Evolutionary conservation across 2,797 vertebrate genomes (phyloP).

Genomic region (Benthosema pterotum): DNA sequence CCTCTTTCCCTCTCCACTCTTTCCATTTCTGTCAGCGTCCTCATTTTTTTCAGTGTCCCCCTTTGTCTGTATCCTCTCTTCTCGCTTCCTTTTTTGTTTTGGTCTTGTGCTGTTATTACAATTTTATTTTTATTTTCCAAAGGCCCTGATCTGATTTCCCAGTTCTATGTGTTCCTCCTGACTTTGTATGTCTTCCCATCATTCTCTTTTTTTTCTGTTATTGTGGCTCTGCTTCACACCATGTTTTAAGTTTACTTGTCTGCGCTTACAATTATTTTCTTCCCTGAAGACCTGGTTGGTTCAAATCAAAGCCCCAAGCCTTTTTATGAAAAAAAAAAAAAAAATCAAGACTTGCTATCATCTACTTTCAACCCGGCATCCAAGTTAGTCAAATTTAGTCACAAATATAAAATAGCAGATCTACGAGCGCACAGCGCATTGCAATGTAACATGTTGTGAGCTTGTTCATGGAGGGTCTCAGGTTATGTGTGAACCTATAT

Average conservation of each 20-base stretch:
- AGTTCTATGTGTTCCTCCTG: background rate
- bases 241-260: conserved; percentile 11
- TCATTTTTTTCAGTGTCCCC: background rate
- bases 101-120: conserved; percentile 23
- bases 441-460: too few species aligned
- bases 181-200: conserved; percentile 1
- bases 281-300: background rate
- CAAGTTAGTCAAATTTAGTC: too few species aligned
- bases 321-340: background rate
- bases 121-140: conserved; percentile 9
- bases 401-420: too few species aligned
- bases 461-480: too few species aligned
- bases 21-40: background rate
- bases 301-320: background rate
- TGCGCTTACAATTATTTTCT: background rate
- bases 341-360: too few species aligned
- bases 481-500: too few species aligned
- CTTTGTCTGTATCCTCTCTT: background rate
- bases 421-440: too few species aligned
- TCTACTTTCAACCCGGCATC: too few species aligned
- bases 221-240: background rate
- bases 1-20: conserved; percentile 32
- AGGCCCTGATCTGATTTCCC: conserved; percentile 18
- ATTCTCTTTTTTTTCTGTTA: background rate
- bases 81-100: background rate